phyloP scores from a whole-genome alignment of 2,113 vertebrate species.

The Callithrix jacchus region DNA sequence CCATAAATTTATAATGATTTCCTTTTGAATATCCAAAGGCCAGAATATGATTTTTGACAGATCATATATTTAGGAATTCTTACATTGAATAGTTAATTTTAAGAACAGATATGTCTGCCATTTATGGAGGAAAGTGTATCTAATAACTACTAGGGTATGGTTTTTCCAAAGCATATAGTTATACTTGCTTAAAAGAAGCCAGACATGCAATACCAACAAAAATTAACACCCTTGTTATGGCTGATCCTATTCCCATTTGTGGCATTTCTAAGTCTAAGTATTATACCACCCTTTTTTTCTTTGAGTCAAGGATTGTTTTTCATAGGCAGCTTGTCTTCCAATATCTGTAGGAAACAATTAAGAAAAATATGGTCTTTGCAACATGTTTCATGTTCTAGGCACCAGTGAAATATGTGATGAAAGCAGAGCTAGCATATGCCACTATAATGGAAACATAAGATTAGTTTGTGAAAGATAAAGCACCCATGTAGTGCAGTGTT shows the following conservation, averaged over 20 bases:
- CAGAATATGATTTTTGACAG: constrained; percentile 36
- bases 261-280: not conserved
- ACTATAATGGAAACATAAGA: not conserved
- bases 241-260: not conserved
- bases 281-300: not conserved
- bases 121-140: constrained; percentile 21
- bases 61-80: constrained; percentile 34
- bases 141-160: not conserved
- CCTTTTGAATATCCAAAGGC: not conserved
- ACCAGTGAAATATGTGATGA: not conserved
- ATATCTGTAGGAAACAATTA: not conserved
- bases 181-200: constrained; percentile 37
- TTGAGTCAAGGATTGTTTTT: constrained; percentile 4
- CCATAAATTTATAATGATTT: constrained; percentile 55
- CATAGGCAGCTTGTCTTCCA: not conserved
- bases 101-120: not conserved
- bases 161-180: constrained; percentile 52
- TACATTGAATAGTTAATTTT: constrained; percentile 62
- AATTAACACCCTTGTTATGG: not conserved
- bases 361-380: not conserved
- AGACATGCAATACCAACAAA: not conserved
- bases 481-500: not conserved
- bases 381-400: not conserved
- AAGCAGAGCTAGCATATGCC: not conserved
- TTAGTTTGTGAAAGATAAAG: not conserved